Evolutionary conservation across 2,888 invertebrate species (phyloP), one percentile per base, ranked within the genome.

Genomic region (Stenurella melanura): DNA sequence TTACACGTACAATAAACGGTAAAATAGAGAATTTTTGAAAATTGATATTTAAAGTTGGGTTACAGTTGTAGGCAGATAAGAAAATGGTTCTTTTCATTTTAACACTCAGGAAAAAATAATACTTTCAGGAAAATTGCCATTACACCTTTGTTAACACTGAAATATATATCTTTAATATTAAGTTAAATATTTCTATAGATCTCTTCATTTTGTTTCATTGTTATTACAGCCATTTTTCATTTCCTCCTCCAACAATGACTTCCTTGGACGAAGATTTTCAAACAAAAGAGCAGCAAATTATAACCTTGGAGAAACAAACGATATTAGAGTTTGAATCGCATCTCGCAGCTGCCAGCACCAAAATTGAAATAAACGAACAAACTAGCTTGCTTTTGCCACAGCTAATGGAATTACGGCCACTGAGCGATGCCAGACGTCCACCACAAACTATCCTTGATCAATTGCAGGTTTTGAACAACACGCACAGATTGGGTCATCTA

Each of bases 311-410:
- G 88, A 94, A 94, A 78, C 95, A 95, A 85, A 92, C 93, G 83
- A 96, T 96, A 80, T 88, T 97, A 0, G 95, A 97, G 90, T 96
- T 98, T 89, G 98, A 98, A 90, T 93, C 95, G 0, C 96, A 98
- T 90, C 91, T 98, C 64, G 98, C 98, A 0, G 95, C 95, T 17
- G 97, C 97, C 21, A 96, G 96, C 73, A 95, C 96, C 58, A 96
- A 96, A 90, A 93, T 95, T 76, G 94, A 96, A 60, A 96, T 98
- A 83, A 98, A 96, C 0, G 98, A 98, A 87, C 94, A 95, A 86
- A 96, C 94, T 83, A 97, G 97, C 78, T 90, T 97, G 9, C 91
- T 98, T 17, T 91, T 98, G 21, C 93, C 96, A 0, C 96, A 96
- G 91, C 90, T 98, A 12, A 97, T 96, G 86, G 92, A 94, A 42